phyloP scores from a whole-genome alignment of 2,797 vertebrate species.

The Dromococcyx pavoninus region DNA sequence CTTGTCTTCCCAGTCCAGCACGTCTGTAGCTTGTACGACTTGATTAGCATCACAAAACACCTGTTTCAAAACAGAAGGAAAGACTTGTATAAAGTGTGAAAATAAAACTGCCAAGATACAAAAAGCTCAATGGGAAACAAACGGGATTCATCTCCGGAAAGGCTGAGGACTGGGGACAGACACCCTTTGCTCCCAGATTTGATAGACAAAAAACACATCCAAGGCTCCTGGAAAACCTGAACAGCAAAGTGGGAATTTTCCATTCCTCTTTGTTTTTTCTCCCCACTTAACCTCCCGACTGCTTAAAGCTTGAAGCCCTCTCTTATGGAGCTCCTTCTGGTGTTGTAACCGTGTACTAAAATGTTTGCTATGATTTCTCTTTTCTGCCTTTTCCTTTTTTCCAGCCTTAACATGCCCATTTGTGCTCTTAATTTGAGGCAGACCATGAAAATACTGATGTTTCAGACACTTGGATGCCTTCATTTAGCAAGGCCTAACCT shows the following conservation, averaged over 20 bases:
- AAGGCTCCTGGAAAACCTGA: not conserved
- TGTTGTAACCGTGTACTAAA: not conserved
- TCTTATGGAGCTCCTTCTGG: not conserved
- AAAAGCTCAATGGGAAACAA: not conserved
- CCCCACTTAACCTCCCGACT: not conserved
- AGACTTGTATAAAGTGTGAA: not conserved
- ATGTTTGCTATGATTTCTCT: not conserved
- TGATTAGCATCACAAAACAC: slow-evolving; percentile 84
- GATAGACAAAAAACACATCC: not conserved
- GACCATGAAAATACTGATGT: fast-evolving
- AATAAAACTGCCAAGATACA: not conserved
- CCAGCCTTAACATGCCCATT: fast-evolving
- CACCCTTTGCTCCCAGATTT: not conserved
- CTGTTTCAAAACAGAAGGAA: slow-evolving; percentile 74
- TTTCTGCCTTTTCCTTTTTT: not conserved
- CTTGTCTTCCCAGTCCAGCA: slow-evolving; percentile 89
- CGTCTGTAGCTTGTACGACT: slow-evolving; percentile 77
- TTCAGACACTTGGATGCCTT: not conserved
- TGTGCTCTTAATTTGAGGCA: not conserved
- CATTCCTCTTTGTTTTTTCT: not conserved
- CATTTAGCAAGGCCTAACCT: not conserved
- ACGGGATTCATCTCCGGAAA: not conserved
- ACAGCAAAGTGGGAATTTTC: not conserved
- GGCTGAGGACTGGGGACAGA: not conserved
- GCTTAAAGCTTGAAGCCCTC: not conserved